Evolutionary conservation across 2,888 invertebrate genomes (phyloP), one percentile per base, ranked within the genome.

Genomic region (Eumacrocentrus americanus): DNA sequence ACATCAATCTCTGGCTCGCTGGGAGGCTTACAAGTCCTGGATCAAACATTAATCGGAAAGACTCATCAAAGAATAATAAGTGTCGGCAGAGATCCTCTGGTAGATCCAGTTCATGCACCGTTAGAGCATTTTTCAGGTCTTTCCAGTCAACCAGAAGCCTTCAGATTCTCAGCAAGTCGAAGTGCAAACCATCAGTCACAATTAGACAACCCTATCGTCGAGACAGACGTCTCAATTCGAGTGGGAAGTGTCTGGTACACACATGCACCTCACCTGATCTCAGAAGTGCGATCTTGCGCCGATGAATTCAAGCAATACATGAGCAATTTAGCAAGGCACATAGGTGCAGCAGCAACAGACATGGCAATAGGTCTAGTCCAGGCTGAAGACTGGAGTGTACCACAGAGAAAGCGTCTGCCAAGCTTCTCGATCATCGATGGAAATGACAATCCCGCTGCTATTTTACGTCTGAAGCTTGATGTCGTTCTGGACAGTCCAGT

Each of bases 291-390:
- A 71, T 91, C 91, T 37, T 97, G 96, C 80, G 91, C 93, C 9
- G 89, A 91, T 11, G 93, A 95, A 82, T 95, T 96, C 81, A 91
- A 92, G 77, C 92, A 93, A 77, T 95, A 95, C 82, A 83, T 92
- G 69, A 88, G 91, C 56, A 90, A 91, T 78, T 85, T 95, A 66
- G 94, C 94, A 11, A 86, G 89, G 55, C 92, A 94, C 52, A 90
- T 97, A 70, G 90, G 91, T 67, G 89, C 91, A 56, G 96, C 95
- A 55, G 97, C 97, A 34, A 91, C 94, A 0, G 95, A 96, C 82
- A 93, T 97, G 88, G 97, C 97, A 20, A 87, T 92, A 62, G 94
- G 93, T 0, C 85, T 97, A 60, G 92, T 93, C 2, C 90, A 91
- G 68, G 88, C 91, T 20, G 87, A 88, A 0, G 81, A 80, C 38